These are phyloP conservation scores for Pollenia amentaria DNA, from an alignment of 2,888 invertebrate genomes.

Conservation along the genomic window DNA sequence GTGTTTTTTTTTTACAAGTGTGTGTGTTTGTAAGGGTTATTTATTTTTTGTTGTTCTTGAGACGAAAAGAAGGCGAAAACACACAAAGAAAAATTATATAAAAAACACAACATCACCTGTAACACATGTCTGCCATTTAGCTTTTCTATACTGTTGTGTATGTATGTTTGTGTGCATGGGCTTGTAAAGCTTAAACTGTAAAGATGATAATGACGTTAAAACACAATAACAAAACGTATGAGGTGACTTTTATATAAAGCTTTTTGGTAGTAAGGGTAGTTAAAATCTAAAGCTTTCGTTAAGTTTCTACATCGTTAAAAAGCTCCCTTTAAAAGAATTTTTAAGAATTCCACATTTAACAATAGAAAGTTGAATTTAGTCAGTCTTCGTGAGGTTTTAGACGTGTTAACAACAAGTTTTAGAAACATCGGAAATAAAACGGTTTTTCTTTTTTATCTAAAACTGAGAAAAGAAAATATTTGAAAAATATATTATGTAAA, in stretches of 20 bases:
- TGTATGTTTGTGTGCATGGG: background rate
- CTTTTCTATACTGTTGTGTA: slow-evolving; percentile 9
- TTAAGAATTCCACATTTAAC: slow-evolving; percentile 52
- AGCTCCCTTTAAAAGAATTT: slow-evolving; percentile 54
- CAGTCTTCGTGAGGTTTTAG: slow-evolving; percentile 77
- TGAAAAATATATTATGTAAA: slow-evolving; percentile 32
- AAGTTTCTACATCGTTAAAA: slow-evolving; percentile 66
- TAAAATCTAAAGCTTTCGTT: slow-evolving; percentile 54
- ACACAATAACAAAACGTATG: slow-evolving; percentile 43
- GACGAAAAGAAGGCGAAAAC: slow-evolving; percentile 6
- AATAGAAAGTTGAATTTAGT: slow-evolving; percentile 54
- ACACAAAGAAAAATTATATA: background rate
- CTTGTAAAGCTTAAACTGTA: background rate
- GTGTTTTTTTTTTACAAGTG: background rate
- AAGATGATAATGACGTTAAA: slow-evolving; percentile 37
- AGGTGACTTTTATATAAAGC: slow-evolving; percentile 44
- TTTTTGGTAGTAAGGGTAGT: slow-evolving; percentile 42
- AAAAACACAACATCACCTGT: slow-evolving; percentile 65
- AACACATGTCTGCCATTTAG: slow-evolving; percentile 65
- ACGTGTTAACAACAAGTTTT: slow-evolving; percentile 73
- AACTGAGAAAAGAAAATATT: slow-evolving; percentile 25
- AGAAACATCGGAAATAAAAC: slow-evolving; percentile 22
- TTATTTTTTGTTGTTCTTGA: slow-evolving; percentile 9
- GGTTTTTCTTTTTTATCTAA: slow-evolving; percentile 15
- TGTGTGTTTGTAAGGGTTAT: background rate